These are phyloP conservation scores for Tympanoctomys barrerae DNA, from an alignment of 2,797 vertebrate genomes.

Conservation along the genomic window DNA sequence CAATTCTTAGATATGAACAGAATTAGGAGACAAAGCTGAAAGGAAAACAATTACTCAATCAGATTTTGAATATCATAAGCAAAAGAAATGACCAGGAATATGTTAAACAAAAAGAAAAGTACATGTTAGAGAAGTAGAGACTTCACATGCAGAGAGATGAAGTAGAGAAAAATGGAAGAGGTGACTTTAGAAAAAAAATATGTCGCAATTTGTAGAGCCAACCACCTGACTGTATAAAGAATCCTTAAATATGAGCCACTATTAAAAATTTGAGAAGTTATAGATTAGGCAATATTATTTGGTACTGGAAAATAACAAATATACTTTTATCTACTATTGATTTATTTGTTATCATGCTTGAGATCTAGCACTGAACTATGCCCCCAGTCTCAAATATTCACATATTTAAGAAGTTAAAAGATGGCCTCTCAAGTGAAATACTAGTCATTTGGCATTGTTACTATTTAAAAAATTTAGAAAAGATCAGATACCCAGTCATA, in stretches of 20 bases:
- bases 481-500: not conserved
- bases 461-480: not conserved
- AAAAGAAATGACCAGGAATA: not conserved
- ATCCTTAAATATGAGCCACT: not conserved
- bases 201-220: not conserved
- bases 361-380: not conserved
- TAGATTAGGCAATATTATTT: not conserved
- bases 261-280: constrained; percentile 28
- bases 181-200: not conserved
- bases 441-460: not conserved
- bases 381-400: not conserved
- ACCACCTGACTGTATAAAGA: not conserved
- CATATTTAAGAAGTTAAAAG: not conserved
- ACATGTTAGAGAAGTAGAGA: not conserved
- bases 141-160: not conserved
- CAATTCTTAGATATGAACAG: not conserved
- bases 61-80: not conserved
- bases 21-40: not conserved
- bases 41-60: not conserved
- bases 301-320: not conserved
- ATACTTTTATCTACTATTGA: not conserved
- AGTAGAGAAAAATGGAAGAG: not conserved
- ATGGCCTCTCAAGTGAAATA: not conserved
- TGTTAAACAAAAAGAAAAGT: not conserved
- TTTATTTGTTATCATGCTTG: not conserved